These are phyloP conservation scores for Takifugu ocellatus DNA, from an alignment of 2,797 vertebrate species.

Conservation along the genomic window DNA sequence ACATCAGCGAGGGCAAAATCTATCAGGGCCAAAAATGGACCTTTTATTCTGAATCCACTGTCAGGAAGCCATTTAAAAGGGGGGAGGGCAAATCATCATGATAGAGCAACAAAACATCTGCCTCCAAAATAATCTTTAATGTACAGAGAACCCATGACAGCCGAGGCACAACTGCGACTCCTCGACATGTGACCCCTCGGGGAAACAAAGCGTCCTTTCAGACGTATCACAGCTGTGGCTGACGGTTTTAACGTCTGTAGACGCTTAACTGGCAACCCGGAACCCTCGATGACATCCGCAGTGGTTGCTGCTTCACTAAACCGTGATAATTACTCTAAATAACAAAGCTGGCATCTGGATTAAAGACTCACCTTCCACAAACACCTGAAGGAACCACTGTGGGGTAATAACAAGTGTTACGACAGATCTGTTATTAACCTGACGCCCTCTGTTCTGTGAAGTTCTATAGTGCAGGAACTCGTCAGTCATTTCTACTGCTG, in stretches of 20 bases:
- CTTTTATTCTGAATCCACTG: too few relatives aligned
- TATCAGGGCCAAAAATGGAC: too few relatives aligned
- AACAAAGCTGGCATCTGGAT: neutral
- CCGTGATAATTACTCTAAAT: neutral
- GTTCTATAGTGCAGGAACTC: neutral
- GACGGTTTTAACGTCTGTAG: neutral
- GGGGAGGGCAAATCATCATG: too few relatives aligned
- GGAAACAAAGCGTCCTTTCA: slow-evolving; percentile 43
- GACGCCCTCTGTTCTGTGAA: slow-evolving; percentile 31
- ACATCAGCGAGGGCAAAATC: too few relatives aligned
- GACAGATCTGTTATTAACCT: slow-evolving; percentile 43
- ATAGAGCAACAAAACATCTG: too few relatives aligned
- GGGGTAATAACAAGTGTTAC: slow-evolving; percentile 8
- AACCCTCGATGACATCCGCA: neutral
- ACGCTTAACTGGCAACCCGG: too few relatives aligned
- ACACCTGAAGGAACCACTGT: slow-evolving; percentile 22
- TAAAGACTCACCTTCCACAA: slow-evolving; percentile 1
- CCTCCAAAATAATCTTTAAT: too few relatives aligned
- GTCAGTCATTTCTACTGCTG: too few relatives aligned
- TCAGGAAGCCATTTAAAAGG: too few relatives aligned
- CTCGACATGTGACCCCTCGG: slow-evolving; percentile 42
- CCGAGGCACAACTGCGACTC: slow-evolving; percentile 3
- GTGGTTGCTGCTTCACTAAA: neutral
- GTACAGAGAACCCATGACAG: slow-evolving; percentile 32
- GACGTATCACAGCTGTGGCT: neutral